phyloP scores from a whole-genome alignment of 2,113 vertebrate genomes.

The Syngnathus floridae region DNA sequence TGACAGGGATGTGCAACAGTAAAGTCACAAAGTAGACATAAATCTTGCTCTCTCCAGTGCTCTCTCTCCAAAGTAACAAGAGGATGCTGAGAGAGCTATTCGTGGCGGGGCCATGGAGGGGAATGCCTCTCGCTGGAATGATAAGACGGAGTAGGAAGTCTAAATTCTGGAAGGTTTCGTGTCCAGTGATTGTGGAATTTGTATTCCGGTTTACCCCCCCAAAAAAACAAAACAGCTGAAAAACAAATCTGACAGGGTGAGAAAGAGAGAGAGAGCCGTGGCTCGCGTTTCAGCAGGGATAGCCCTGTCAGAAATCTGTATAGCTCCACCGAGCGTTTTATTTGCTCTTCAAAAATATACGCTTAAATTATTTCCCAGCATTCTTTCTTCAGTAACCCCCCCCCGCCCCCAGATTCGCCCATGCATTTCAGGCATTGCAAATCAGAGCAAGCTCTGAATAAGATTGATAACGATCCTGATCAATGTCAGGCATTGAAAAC shows the following conservation, averaged over 20 bases:
- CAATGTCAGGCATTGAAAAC: too few relatives aligned
- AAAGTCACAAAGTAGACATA: constrained; percentile 16
- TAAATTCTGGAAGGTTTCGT: constrained; percentile 31
- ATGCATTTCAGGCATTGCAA: too few relatives aligned
- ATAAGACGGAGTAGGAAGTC: constrained; percentile 15
- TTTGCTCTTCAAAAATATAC: too few relatives aligned
- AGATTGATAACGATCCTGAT: too few relatives aligned
- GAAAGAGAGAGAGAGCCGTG: too few relatives aligned
- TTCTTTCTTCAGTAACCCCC: too few relatives aligned
- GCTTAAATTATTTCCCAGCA: too few relatives aligned
- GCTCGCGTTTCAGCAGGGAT: too few relatives aligned
- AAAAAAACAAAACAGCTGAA: background rate
- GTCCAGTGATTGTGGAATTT: background rate
- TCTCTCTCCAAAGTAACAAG: constrained; percentile 26
- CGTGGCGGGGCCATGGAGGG: constrained; percentile 48
- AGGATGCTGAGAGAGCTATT: constrained; percentile 46
- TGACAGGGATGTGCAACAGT: constrained; percentile 27
- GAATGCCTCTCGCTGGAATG: constrained; percentile 63
- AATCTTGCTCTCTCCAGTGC: constrained; percentile 4
- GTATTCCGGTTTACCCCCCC: background rate
- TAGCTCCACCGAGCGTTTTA: too few relatives aligned
- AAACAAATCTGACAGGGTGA: background rate
- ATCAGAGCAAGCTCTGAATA: too few relatives aligned
- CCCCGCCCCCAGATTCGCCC: too few relatives aligned
- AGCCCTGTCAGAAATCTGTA: too few relatives aligned